Evolutionary conservation across 2,888 invertebrate genomes (phyloP), one percentile per base, ranked within the genome.

Genomic region (Hirtodrosophila cameraria): DNA sequence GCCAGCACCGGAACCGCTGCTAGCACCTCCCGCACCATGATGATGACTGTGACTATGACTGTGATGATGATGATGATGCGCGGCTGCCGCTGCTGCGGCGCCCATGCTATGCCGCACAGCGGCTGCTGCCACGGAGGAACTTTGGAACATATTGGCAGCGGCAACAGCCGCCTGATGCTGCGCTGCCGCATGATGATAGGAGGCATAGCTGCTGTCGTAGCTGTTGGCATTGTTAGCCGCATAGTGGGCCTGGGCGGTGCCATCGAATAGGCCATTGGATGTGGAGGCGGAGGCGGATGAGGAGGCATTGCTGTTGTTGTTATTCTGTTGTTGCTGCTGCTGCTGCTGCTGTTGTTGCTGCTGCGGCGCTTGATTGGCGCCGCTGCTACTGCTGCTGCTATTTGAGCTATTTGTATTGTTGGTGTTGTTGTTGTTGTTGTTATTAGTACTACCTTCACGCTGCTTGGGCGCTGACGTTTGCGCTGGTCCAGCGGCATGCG

Each of bases 381-480:
- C 73, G 69, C 75, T 78, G 60, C 55, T 78, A 58, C 55, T 71
- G 64, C 77, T 80, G 77, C 58, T 88, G 76, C 75, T 84, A 81
- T 78, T 88, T 79, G 85, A 85, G 82, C 78, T 79, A 78, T 82
- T 77, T 43, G 76, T 86, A 74, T 79, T 75, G 71, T 72, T 82
- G 81, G 78, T 87, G 70, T 65, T 78, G 48, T 60, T 86, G 57
- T 68, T 86, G 72, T 75, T 83, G 63, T 75, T 86, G 72, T 75
- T 86, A 71, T 75, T 87, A 52, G 77, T 88, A 92, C 93, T 95
- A 95, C 95, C 95, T 95, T 95, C 95, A 88, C 95, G 94, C 92
- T 95, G 95, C 91, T 95, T 95, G 86, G 93, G 93, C 62, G 93
- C 89, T 73, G 92, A 86, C 83, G 78, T 91, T 50, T 89, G 90